Percentiles rank a stretch among this genome's conserved stretches.
phyloP scores from a whole-genome alignment of 92 coral and sea anemone species.

The Porites divaricata region DNA sequence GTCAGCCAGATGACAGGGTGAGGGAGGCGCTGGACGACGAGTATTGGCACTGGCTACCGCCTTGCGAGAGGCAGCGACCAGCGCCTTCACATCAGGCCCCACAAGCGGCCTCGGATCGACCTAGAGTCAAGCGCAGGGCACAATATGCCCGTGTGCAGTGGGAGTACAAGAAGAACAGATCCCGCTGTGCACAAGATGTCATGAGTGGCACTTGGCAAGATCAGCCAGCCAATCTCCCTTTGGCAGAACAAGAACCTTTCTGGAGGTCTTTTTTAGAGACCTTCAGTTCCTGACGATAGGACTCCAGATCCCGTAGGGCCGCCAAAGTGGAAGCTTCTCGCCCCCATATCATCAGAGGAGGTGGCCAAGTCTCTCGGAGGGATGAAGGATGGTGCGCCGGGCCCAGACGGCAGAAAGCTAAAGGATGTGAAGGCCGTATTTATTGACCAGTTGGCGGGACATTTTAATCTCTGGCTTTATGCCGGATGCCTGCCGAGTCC shows the following conservation, averaged over 20 bases:
- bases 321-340: no score
- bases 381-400: background rate
- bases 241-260: background rate
- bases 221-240: background rate
- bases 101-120: background rate
- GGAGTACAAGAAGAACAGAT: background rate
- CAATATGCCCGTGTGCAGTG: background rate
- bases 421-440: background rate
- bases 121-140: background rate
- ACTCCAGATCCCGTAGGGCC: no score
- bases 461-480: slow-evolving; percentile 24
- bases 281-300: background rate
- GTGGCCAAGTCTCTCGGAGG: background rate
- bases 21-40: background rate
- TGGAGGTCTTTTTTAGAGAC: background rate
- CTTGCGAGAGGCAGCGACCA: no score
- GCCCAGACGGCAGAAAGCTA: background rate
- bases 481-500: background rate
- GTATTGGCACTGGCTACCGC: background rate
- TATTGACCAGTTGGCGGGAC: background rate
- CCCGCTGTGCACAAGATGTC: no score
- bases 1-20: background rate
- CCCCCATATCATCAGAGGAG: background rate
- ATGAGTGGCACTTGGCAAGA: no score
- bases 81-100: no score